Evolutionary conservation across 2,888 invertebrate genomes (phyloP), one percentile per base, ranked within the genome.

Genomic region (Meghimatium bilineatum): DNA sequence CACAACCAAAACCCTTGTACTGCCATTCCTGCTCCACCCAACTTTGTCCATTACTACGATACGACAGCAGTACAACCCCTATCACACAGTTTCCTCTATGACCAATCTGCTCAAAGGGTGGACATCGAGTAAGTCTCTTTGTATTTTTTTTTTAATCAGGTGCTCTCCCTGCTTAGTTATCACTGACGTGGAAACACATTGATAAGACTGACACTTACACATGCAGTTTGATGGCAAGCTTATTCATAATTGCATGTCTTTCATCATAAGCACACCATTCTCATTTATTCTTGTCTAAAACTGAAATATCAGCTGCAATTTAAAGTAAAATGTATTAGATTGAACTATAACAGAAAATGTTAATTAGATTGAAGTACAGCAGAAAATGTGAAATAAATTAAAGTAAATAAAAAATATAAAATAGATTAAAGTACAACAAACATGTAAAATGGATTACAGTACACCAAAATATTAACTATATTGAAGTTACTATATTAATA

Each of bases 1-100:
- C 63, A 69, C 52, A 49, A 36, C 34, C 71, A n/a, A 32, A 56
- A 67, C 60, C 34, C 34, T 71, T 71, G 32, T n/a, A 34, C 69
- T 32, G 49, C 44, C 74, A 56, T 36, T 60, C 32, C 60, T 34
- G 34, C 63, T 34, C 60, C 72, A 36, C 75, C 82, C 76, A n/a
- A 34, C 56, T 49, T 38, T 8, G 34, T 12, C 63, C 38, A 44
- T 29, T 44, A 26, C 5, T 38, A n/a, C n/a, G n/a, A n/a, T 29
- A 44, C 17, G 17, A 66, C 60, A 63, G 44, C 77, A 74, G 52
- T 93, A 93, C 89, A 92, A 91, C 1, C 97, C 97, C 0, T 98
- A 98, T 94, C 97, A 96, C 92, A 98, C 98, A 12, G 96, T 97
- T 84, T 96, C 97, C 88, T 96, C 96, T 23, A 95, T 96, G 36